phyloP scores from a whole-genome alignment of 1,140 invertebrate genomes.

The Drosophila nikananu region DNA sequence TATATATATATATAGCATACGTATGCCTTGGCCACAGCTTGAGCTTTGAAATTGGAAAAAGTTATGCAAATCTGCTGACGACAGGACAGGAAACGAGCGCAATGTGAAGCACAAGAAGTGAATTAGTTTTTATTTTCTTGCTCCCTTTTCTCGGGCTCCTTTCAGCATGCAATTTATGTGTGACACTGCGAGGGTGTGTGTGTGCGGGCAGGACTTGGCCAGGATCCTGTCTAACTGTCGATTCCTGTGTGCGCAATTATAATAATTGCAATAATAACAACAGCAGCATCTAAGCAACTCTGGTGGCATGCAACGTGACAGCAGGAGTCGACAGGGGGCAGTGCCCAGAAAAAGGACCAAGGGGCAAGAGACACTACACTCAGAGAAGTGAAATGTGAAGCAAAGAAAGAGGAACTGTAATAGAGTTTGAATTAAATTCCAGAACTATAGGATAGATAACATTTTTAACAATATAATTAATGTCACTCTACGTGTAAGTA shows the following conservation, averaged over 20 bases:
- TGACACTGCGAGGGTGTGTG: conserved; percentile 10
- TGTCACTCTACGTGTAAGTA: no score
- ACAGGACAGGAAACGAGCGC: conserved; percentile 73
- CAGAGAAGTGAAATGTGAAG: not conserved
- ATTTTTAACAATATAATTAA: no score
- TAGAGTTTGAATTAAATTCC: no score
- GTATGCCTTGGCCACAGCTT: conserved; percentile 76
- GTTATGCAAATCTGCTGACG: conserved; percentile 78
- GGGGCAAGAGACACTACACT: conserved; percentile 6
- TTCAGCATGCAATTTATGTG: conserved; percentile 20
- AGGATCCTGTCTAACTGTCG: conserved; percentile 67
- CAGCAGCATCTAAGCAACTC: conserved; percentile 46
- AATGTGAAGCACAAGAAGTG: conserved; percentile 65
- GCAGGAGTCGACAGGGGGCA: conserved; percentile 28
- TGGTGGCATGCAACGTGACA: conserved; percentile 67
- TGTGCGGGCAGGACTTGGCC: conserved; percentile 26
- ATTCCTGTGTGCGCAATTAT: conserved; percentile 78
- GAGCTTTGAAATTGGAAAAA: conserved; percentile 82
- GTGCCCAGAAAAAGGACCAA: conserved; percentile 1
- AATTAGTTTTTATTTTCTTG: conserved; percentile 73
- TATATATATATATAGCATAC: conserved; percentile 31
- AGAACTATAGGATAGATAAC: no score
- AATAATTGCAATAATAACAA: conserved; percentile 80
- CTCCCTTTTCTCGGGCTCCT: conserved; percentile 4
- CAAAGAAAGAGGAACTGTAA: not conserved